These are phyloP conservation scores for Sarotherodon lohbergeri DNA, from an alignment of 2,113 vertebrate species.

Conservation along the genomic window DNA sequence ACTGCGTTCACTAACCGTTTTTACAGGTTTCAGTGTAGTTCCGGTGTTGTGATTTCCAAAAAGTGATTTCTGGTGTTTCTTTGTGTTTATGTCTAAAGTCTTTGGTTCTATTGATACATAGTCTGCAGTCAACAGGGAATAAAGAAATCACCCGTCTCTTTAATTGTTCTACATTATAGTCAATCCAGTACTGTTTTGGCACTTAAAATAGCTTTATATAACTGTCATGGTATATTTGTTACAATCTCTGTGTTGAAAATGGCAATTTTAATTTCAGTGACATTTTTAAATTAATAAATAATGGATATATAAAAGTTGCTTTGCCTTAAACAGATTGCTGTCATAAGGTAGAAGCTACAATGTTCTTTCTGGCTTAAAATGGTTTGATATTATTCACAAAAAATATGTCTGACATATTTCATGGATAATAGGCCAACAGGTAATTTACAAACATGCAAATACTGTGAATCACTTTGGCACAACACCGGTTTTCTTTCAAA, in stretches of 20 bases:
- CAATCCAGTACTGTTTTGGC: neutral
- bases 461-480: neutral
- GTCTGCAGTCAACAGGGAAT: neutral
- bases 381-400: neutral
- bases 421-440: no score
- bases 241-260: neutral
- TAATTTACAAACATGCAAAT: neutral
- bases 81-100: neutral
- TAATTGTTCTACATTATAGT: neutral
- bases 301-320: neutral
- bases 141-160: neutral
- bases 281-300: neutral
- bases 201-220: neutral
- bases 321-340: neutral
- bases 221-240: neutral
- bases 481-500: neutral
- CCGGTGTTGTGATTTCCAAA: neutral
- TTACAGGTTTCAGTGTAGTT: neutral
- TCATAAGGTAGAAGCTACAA: neutral
- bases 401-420: no score
- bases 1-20: neutral
- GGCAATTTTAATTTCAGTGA: neutral
- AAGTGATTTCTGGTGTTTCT: neutral
- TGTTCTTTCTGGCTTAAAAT: neutral
- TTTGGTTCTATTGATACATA: neutral